These are phyloP conservation scores for Leptinotarsa defecta DNA, from an alignment of 1,140 invertebrate genomes.

Conservation along the genomic window DNA sequence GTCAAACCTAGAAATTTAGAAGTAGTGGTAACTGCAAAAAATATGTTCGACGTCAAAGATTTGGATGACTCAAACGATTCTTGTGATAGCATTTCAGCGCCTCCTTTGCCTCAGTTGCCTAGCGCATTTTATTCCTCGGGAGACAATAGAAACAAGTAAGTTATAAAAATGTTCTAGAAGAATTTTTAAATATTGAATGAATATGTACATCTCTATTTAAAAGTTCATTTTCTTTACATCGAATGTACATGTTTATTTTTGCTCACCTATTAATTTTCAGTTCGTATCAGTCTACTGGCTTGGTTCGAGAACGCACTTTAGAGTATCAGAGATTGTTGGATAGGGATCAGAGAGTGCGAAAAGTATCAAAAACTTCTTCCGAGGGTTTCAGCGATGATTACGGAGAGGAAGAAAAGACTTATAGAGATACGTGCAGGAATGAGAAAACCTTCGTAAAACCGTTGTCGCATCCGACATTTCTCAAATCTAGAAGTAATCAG, in stretches of 20 bases:
- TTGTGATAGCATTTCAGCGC: conserved; percentile 52
- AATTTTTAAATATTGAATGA: too few species aligned
- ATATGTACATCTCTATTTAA: not conserved
- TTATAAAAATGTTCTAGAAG: too few species aligned
- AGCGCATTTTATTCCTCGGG: conserved; percentile 41
- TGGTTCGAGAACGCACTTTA: conserved; percentile 59
- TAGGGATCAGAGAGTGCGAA: conserved; percentile 39
- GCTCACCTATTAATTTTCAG: conserved; percentile 19
- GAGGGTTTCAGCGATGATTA: conserved; percentile 61
- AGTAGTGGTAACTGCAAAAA: conserved; percentile 62
- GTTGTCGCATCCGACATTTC: conserved; percentile 42
- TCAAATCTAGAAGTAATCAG: conserved; percentile 38
- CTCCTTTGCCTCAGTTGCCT: conserved; percentile 62
- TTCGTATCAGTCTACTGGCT: conserved; percentile 50
- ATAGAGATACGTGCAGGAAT: conserved; percentile 57
- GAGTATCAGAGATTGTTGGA: conserved; percentile 61
- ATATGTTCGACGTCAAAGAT: conserved; percentile 66
- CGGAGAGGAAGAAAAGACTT: conserved; percentile 61
- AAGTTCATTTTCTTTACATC: too few species aligned
- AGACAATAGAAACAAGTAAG: conserved; percentile 31
- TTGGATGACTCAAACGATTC: conserved; percentile 62
- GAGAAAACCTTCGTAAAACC: conserved; percentile 56
- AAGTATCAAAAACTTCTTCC: conserved; percentile 60
- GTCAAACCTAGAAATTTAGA: conserved; percentile 61
- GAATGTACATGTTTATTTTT: too few species aligned